These are phyloP conservation scores for Tetrax tetrax DNA, from an alignment of 2,113 vertebrate species.

Conservation along the genomic window DNA sequence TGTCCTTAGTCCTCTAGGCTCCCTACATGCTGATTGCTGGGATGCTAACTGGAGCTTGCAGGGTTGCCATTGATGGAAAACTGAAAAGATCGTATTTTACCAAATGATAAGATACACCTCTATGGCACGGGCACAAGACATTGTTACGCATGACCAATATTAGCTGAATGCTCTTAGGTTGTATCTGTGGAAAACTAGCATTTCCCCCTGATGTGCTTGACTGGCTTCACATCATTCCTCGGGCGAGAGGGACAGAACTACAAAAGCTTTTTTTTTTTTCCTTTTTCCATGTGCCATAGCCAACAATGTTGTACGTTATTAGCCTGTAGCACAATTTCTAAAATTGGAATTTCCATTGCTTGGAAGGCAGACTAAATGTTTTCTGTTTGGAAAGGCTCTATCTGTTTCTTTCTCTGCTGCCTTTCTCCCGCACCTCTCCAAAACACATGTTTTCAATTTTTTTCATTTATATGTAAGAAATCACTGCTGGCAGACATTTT, in stretches of 20 bases:
- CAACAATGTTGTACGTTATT: not conserved
- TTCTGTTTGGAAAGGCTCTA: constrained; percentile 14
- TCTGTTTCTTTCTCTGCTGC: not conserved
- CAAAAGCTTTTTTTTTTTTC: not conserved
- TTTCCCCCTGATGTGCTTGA: constrained; percentile 1
- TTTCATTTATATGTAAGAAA: not conserved
- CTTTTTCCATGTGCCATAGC: constrained; percentile 45
- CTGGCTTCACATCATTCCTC: constrained; percentile 4
- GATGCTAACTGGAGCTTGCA: not conserved
- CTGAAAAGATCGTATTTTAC: not conserved
- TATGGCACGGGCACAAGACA: not conserved
- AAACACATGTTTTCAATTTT: constrained; percentile 33
- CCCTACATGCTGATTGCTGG: not conserved
- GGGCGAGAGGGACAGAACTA: not conserved
- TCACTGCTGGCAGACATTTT: not conserved
- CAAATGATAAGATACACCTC: not conserved
- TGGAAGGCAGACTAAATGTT: constrained; percentile 39
- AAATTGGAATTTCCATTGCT: constrained; percentile 64
- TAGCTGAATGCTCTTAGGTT: not conserved
- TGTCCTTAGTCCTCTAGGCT: not conserved
- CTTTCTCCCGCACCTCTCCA: not conserved
- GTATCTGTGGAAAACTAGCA: constrained; percentile 22
- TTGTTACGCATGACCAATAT: not conserved
- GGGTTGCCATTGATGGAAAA: not conserved
- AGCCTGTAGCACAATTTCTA: constrained; percentile 30